Conservation (phyloP, 2,113 vertebrate species). For the Recurvirostra avosetta region DNA sequence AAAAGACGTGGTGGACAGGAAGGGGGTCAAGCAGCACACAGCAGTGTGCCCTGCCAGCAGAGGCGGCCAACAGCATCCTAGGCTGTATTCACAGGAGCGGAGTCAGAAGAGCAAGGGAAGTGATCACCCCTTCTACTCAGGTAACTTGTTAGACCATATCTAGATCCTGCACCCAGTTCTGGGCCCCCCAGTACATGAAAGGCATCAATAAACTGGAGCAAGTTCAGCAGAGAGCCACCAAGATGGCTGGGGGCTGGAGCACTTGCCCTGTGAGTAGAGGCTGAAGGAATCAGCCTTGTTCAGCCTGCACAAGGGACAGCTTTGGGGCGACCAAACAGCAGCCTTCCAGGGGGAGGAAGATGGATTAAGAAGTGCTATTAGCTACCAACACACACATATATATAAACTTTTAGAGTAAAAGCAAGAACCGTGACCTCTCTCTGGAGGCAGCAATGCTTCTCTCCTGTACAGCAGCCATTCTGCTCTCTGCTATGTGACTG, state of each 20-base stretch:
- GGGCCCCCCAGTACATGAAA: not conserved
- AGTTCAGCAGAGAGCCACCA: not conserved
- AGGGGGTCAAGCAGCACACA: not conserved
- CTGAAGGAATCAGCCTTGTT: not conserved
- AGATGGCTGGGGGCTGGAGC: not conserved
- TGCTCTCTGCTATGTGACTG: not conserved
- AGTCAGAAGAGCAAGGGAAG: not conserved
- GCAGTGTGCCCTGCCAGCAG: not conserved
- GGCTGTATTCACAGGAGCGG: not conserved
- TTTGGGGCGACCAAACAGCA: not conserved
- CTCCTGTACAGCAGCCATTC: not conserved
- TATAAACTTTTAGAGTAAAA: not conserved
- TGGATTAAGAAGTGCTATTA: not conserved
- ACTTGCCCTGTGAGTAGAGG: not conserved
- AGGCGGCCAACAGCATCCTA: not conserved
- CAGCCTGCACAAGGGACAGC: not conserved
- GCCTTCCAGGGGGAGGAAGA: not conserved
- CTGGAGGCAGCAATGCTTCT: not conserved
- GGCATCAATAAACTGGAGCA: not conserved
- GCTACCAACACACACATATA: not conserved
- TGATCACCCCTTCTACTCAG: not conserved
- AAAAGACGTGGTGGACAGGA: not conserved
- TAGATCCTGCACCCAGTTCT: not conserved
- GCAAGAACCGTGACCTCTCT: not conserved
- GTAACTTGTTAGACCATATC: not conserved